Evolutionary conservation across 2,888 invertebrate species (phyloP).

Genomic region (Willowsia nigromaculata): DNA sequence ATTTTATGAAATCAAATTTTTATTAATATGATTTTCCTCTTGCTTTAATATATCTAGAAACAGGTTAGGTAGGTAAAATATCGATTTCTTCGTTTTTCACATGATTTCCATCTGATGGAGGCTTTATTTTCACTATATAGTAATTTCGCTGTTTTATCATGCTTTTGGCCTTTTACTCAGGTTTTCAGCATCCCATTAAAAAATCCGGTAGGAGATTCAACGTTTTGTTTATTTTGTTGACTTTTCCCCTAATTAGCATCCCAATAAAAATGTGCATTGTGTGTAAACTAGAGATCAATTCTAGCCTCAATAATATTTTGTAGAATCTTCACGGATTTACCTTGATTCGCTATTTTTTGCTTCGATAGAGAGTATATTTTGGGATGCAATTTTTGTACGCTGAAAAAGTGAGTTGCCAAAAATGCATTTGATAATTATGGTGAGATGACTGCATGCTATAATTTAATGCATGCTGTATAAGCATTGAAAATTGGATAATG

Average conservation of each 20-base stretch:
- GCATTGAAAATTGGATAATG: conserved; percentile 17
- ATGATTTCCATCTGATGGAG: background rate
- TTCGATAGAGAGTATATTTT: background rate
- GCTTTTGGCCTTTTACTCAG: conserved; percentile 2
- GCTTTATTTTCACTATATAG: conserved; percentile 19
- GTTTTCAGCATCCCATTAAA: background rate
- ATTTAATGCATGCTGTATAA: background rate
- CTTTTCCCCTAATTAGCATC: conserved; percentile 31
- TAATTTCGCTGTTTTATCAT: conserved; percentile 18
- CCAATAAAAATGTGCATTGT: background rate
- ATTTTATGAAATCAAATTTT: conserved; percentile 62
- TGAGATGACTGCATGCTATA: background rate
- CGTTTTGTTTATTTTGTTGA: background rate
- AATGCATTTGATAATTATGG: too few relatives aligned
- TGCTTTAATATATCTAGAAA: conserved; percentile 27
- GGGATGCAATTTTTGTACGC: background rate
- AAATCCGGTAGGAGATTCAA: conserved; percentile 1
- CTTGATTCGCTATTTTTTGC: background rate
- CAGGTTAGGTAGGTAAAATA: conserved; percentile 59
- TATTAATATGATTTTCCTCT: background rate
- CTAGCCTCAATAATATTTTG: background rate
- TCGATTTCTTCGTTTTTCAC: conserved; percentile 55
- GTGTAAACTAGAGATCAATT: background rate
- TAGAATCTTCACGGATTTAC: background rate
- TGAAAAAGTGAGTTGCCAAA: background rate